These are phyloP conservation scores for Mythimna albipuncta DNA, from an alignment of 2,888 invertebrate species.

Conservation along the genomic window DNA sequence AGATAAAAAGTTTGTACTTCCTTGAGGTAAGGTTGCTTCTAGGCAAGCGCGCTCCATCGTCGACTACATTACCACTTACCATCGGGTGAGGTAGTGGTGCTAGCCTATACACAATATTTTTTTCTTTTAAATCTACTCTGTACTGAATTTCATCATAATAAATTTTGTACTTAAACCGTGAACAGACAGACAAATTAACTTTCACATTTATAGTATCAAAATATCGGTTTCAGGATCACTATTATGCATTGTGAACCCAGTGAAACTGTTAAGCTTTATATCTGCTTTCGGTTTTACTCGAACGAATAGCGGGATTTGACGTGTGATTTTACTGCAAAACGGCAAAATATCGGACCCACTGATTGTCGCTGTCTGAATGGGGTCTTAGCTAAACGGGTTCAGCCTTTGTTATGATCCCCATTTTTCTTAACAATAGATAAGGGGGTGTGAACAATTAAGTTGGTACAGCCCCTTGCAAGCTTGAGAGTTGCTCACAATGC, in stretches of 20 bases:
- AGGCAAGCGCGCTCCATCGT: too few species aligned
- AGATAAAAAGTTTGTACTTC: too few species aligned
- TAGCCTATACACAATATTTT: too few species aligned
- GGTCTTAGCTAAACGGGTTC: not conserved
- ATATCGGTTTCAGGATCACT: not conserved
- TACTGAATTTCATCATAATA: too few species aligned
- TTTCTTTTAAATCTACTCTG: too few species aligned
- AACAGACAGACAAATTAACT: too few species aligned
- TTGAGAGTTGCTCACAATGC: not conserved
- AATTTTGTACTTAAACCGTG: too few species aligned
- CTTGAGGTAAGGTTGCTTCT: too few species aligned
- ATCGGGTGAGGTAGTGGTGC: too few species aligned
- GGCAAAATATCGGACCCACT: not conserved
- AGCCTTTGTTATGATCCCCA: slow-evolving; percentile 12
- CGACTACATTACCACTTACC: too few species aligned
- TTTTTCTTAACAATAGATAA: slow-evolving; percentile 3
- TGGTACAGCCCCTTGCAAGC: not conserved
- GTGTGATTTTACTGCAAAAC: not conserved
- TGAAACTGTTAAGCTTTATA: not conserved
- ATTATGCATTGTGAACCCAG: not conserved
- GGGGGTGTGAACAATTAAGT: slow-evolving; percentile 21
- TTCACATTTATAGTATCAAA: too few species aligned
- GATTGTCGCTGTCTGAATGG: not conserved
- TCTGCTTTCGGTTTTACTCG: not conserved
- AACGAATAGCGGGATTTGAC: too few species aligned